Base-by-base conservation (phyloP, 1,140 invertebrate species). In the Alviniconcha marisindica region DNA sequence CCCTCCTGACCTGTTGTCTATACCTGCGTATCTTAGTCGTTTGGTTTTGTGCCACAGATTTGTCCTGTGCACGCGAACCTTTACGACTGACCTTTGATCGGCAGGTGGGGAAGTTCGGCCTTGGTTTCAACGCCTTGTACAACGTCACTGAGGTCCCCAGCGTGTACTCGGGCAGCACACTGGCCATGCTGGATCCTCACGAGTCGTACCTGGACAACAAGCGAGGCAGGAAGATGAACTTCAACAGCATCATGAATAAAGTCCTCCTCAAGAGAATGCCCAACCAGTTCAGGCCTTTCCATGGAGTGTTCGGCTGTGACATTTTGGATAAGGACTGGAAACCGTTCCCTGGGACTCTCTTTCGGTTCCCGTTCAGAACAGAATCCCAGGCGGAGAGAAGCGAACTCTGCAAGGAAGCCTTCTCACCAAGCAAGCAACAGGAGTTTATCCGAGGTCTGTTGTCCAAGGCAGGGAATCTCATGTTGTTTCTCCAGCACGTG, bases 401-500 rank as follows among this genome's bases (percentile, higher is more conserved):
- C 83, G 86, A 90, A 77, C 91, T 92, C 51, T 88, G 83, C 44
- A 76, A 85, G 10, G 73, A 86, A 42, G 69, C 86, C 21, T 91
- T 91, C 80, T 82, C 88, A n/a, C 48, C 83, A 31, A 38, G 77
- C 12, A 86, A 91, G 60, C 84, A 91, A 74, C 82, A 82, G 42
- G 54, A 76, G n/a, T 85, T 92, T 5, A 81, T 92, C 10, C 21
- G 87, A 24, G 87, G 90, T 66, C 78, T 92, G 28, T 79, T 87
- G 31, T 63, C 86, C 73, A 77, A 83, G 63, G 88, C 88, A 24
- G 89, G 89, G 56, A 88, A 88, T 54, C 33, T 91, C 36, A 82
- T 92, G 3, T n/a, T 93, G 14, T 93, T 93, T 81, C 90, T 90
- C 12, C 92, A 92, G 82, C 89, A 91, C 79, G 88, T 93, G 7